A percentile compares a stretch with the other conserved stretches of the same genome.
These are phyloP conservation scores for Lordiphosa clarofinis DNA, from an alignment of 1,140 invertebrate species.

Conservation along the genomic window DNA sequence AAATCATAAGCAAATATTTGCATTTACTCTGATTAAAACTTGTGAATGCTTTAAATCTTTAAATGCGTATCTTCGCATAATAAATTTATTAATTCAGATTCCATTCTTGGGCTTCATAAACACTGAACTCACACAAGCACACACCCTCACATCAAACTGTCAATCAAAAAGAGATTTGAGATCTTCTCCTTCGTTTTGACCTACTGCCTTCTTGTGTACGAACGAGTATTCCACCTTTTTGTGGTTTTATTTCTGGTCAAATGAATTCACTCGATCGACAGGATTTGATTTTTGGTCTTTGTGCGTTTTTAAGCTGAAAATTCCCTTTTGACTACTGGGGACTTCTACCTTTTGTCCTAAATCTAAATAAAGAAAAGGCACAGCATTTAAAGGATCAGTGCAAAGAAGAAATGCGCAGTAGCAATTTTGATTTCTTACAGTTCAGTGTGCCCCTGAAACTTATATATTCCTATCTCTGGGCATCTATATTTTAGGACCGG, in stretches of 20 bases:
- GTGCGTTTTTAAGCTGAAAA: constrained; percentile 64
- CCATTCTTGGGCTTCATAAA: neutral
- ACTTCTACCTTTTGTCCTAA: constrained; percentile 38
- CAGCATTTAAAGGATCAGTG: constrained; percentile 62
- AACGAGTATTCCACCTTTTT: constrained; percentile 40
- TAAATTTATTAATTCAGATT: neutral
- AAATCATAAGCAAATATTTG: too few relatives aligned
- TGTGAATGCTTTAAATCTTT: too few relatives aligned
- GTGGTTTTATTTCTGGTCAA: constrained; percentile 76
- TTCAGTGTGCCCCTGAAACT: constrained; percentile 43
- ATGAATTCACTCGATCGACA: constrained; percentile 66
- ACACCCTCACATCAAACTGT: constrained; percentile 38
- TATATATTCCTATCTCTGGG: constrained; percentile 6
- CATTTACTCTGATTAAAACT: too few relatives aligned
- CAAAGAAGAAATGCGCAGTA: constrained; percentile 59
- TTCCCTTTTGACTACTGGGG: constrained; percentile 61
- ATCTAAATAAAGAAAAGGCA: neutral
- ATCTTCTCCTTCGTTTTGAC: constrained; percentile 41
- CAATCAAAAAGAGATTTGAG: constrained; percentile 54
- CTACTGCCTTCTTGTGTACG: constrained; percentile 57
- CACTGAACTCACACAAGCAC: neutral
- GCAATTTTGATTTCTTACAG: constrained; percentile 74
- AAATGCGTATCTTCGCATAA: too few relatives aligned
- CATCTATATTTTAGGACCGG: constrained; percentile 30
- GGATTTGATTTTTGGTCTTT: constrained; percentile 37